A percentile compares a stretch with the other conserved stretches of the same genome.
phyloP scores from a whole-genome alignment of 2,888 invertebrate genomes.

The Tetanocera ferruginea region DNA sequence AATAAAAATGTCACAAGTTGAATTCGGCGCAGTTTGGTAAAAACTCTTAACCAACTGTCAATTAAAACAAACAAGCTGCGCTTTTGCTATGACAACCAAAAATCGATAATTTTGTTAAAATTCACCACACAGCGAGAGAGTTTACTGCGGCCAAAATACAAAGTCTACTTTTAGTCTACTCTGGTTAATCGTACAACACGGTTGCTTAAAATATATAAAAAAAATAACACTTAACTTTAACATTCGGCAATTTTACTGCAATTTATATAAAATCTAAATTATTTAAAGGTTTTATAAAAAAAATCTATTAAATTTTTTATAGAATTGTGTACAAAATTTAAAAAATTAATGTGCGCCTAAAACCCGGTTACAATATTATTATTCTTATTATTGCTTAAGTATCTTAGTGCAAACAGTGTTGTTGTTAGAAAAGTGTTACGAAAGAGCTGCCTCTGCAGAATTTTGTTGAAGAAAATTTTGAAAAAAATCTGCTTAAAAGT shows the following conservation, averaged over 20 bases:
- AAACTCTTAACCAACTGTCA: not conserved
- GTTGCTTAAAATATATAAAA: not conserved
- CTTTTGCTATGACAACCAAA: conserved; percentile 14
- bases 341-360: not conserved
- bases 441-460: not conserved
- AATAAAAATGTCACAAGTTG: not conserved
- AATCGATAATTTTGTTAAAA: conserved; percentile 8
- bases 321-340: not conserved
- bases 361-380: not conserved
- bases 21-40: not conserved
- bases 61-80: not conserved
- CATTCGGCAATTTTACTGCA: not conserved
- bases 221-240: not conserved
- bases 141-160: not conserved
- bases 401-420: not conserved
- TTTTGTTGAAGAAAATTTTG: not conserved
- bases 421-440: not conserved
- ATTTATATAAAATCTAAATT: not conserved
- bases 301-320: no score
- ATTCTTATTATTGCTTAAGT: no score
- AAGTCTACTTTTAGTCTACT: conserved; percentile 32
- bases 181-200: conserved; percentile 5
- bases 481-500: no score
- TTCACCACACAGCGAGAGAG: conserved; percentile 10
- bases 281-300: not conserved